phyloP scores from a whole-genome alignment of 1,140 invertebrate species.

The Philaenus spumarius region DNA sequence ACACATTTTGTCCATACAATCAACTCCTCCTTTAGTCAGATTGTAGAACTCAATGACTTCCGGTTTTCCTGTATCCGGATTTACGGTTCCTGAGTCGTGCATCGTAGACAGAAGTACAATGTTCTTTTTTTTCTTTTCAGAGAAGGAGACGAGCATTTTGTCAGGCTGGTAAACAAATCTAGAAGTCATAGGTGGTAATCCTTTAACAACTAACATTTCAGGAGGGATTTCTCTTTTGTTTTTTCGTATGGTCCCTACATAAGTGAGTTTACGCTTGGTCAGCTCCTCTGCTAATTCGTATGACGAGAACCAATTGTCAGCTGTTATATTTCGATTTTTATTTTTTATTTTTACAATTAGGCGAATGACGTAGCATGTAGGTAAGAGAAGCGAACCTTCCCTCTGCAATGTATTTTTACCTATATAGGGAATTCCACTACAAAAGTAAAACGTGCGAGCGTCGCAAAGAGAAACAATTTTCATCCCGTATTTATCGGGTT shows the following conservation, averaged over 20 bases:
- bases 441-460: constrained; percentile 26
- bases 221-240: constrained; percentile 38
- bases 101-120: constrained; percentile 30
- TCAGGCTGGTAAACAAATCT: constrained; percentile 29
- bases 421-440: constrained; percentile 9
- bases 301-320: constrained; percentile 22
- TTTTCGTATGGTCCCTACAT: constrained; percentile 40
- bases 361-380: not conserved
- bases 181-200: not conserved
- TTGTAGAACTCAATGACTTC: constrained; percentile 34
- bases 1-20: constrained; percentile 30
- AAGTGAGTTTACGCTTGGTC: constrained; percentile 13
- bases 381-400: not conserved
- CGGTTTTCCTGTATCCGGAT: constrained; percentile 29
- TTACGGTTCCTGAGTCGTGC: constrained; percentile 24
- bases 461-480: constrained; percentile 27
- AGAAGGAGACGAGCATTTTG: constrained; percentile 29
- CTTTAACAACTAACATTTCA: too few species aligned
- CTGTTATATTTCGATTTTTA: constrained; percentile 14
- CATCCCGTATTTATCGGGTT: constrained; percentile 41
- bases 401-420: not conserved
- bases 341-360: not conserved
- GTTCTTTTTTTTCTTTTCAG: constrained; percentile 30
- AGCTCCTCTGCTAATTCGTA: constrained; percentile 25
- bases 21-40: constrained; percentile 34